Conservation (phyloP, 2,113 vertebrate species). For the Hippoglossus stenolepis region DNA sequence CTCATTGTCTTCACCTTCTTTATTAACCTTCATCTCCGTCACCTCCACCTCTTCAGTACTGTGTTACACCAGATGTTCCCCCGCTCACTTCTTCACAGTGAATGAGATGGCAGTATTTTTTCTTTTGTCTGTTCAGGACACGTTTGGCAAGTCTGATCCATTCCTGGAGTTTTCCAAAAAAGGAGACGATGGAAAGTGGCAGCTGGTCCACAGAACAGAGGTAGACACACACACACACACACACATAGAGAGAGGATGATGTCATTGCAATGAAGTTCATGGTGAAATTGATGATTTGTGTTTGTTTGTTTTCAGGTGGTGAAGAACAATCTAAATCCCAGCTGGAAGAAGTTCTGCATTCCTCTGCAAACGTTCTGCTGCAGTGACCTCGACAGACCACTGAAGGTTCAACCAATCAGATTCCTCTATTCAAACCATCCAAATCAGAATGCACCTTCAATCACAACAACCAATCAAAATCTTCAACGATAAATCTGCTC, state of each 20-base stretch:
- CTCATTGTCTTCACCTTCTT: not conserved
- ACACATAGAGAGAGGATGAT: not conserved
- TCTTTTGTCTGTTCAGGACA: constrained; percentile 83
- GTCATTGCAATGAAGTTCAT: not conserved
- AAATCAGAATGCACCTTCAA: not conserved
- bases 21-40: not conserved
- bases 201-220: constrained; percentile 92
- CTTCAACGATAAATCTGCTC: constrained; percentile 4
- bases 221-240: constrained; percentile 63
- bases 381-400: constrained; percentile 84
- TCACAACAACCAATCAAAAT: not conserved
- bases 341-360: constrained; percentile 90
- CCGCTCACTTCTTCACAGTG: not conserved
- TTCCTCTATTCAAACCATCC: not conserved
- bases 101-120: not conserved
- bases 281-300: not conserved
- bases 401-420: constrained; percentile 84
- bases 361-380: constrained; percentile 91
- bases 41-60: not conserved
- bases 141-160: constrained; percentile 93
- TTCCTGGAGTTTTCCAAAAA: constrained; percentile 92
- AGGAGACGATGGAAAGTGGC: constrained; percentile 87
- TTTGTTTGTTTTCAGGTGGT: constrained; percentile 84
- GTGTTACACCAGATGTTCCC: not conserved
- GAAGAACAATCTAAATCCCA: constrained; percentile 93